Conservation (phyloP, 2,888 invertebrate genomes). For the Mythimna lalbum region DNA sequence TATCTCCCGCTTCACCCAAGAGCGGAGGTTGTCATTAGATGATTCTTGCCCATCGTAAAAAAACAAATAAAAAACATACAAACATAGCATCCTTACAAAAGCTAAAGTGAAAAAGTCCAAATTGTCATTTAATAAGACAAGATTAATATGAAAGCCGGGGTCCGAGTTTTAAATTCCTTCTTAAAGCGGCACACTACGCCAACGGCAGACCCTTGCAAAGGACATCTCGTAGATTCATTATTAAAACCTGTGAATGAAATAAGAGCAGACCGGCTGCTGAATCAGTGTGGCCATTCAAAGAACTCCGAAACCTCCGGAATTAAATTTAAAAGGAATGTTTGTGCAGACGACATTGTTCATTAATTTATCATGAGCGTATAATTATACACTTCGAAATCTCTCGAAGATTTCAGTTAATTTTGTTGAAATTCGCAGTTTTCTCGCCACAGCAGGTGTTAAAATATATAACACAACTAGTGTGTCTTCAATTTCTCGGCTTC, state of each 20-base stretch:
- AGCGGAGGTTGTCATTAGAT: no score
- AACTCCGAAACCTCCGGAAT: constrained; percentile 67
- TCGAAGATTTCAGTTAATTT: constrained; percentile 77
- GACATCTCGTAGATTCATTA: constrained; percentile 58
- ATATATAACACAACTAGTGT: constrained; percentile 75
- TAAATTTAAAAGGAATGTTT: constrained; percentile 72
- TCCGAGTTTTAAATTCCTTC: constrained; percentile 39
- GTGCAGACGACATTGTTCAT: constrained; percentile 70
- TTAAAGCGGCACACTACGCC: constrained; percentile 40
- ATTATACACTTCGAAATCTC: constrained; percentile 72
- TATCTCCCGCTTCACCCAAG: no score
- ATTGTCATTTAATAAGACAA: constrained; percentile 38
- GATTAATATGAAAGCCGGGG: constrained; percentile 41
- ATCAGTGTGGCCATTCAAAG: constrained; percentile 63
- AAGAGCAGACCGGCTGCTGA: constrained; percentile 52
- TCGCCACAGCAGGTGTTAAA: constrained; percentile 75
- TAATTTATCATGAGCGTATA: constrained; percentile 75
- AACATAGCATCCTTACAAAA: constrained; percentile 6
- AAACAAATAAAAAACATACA: no score
- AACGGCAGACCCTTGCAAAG: constrained; percentile 41
- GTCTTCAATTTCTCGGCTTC: constrained; percentile 77
- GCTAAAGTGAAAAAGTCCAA: constrained; percentile 6
- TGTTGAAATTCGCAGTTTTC: constrained; percentile 72
- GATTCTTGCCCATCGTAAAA: no score
- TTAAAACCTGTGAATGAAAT: constrained; percentile 54